Percentiles rank a stretch among this genome's conserved stretches.
phyloP scores from a whole-genome alignment of 2,888 invertebrate genomes.

The Caenorhabditis wallacei region DNA sequence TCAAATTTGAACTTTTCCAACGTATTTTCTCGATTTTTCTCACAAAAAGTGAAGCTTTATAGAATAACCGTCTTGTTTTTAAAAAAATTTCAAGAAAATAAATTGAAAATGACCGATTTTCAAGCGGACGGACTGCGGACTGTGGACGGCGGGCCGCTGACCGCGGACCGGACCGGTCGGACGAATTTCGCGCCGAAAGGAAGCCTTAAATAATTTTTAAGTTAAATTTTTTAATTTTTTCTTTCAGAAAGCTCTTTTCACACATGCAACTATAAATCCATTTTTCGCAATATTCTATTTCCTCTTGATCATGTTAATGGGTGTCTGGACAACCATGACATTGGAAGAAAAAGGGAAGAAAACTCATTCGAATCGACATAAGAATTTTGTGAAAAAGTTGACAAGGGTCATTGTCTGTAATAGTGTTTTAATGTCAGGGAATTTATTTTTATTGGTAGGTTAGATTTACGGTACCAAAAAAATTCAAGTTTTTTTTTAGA shows the following conservation, averaged over 20 bases:
- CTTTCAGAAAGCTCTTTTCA: constrained; percentile 16
- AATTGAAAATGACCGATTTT: too few species aligned
- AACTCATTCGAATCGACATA: constrained; percentile 11
- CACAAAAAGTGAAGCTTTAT: too few species aligned
- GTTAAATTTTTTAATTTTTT: too few species aligned
- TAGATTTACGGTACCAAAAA: background rate
- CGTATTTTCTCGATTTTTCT: too few species aligned
- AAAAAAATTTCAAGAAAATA: too few species aligned
- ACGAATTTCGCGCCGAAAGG: too few species aligned
- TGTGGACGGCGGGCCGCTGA: too few species aligned
- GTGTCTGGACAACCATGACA: constrained; percentile 39
- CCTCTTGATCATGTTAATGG: constrained; percentile 26
- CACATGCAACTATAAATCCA: constrained; percentile 15
- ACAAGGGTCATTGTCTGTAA: constrained; percentile 44
- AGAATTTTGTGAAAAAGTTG: constrained; percentile 26
- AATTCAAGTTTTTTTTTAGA: constrained; percentile 24
- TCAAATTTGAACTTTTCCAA: too few species aligned
- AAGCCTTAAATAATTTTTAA: too few species aligned
- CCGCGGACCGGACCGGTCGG: too few species aligned
- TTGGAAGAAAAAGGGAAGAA: constrained; percentile 17
- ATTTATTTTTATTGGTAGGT: constrained; percentile 44
- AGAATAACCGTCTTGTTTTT: too few species aligned
- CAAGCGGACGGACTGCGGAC: too few species aligned
- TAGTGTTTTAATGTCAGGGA: constrained; percentile 55
- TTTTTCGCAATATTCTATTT: constrained; percentile 58